These are phyloP conservation scores for Lates calcarifer DNA, from an alignment of 2,113 vertebrate species.

Conservation along the genomic window DNA sequence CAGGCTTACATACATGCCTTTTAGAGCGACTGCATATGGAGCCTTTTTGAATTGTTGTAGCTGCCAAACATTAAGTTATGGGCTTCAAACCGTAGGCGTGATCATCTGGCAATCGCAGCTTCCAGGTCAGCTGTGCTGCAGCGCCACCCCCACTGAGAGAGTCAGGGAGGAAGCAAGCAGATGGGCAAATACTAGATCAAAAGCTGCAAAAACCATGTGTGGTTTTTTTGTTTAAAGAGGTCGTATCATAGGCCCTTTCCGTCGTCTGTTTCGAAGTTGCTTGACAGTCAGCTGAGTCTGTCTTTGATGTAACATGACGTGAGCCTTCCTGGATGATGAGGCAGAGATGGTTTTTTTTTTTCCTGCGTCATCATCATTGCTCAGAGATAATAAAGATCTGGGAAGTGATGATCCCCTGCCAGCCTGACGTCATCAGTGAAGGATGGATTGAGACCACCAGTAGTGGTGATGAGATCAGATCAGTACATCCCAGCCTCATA, in stretches of 20 bases:
- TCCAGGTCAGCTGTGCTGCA: conserved; percentile 34
- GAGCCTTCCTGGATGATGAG: conserved; percentile 1
- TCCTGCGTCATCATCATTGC: background rate
- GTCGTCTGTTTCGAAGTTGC: background rate
- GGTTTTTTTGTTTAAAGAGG: background rate
- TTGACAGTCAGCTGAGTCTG: background rate
- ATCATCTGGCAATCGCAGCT: conserved; percentile 19
- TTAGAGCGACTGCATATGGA: background rate
- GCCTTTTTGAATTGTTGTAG: background rate
- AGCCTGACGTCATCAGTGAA: conserved; percentile 21
- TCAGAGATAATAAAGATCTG: conserved; percentile 35
- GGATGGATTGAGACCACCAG: conserved; percentile 29
- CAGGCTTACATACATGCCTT: background rate
- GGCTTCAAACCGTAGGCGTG: background rate
- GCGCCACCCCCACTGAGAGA: background rate
- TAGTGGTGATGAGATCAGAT: conserved; percentile 8
- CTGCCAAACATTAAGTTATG: conserved; percentile 6
- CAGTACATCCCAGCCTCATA: background rate
- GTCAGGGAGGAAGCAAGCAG: conserved; percentile 10
- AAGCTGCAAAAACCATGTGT: background rate
- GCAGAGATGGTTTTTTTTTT: conserved; percentile 19
- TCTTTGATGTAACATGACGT: background rate
- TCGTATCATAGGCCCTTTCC: rapidly evolving
- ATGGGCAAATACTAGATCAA: conserved; percentile 6
- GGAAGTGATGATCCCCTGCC: background rate